Base-by-base conservation (phyloP, 2,888 invertebrate species). In the Orthonevra nobilis region DNA sequence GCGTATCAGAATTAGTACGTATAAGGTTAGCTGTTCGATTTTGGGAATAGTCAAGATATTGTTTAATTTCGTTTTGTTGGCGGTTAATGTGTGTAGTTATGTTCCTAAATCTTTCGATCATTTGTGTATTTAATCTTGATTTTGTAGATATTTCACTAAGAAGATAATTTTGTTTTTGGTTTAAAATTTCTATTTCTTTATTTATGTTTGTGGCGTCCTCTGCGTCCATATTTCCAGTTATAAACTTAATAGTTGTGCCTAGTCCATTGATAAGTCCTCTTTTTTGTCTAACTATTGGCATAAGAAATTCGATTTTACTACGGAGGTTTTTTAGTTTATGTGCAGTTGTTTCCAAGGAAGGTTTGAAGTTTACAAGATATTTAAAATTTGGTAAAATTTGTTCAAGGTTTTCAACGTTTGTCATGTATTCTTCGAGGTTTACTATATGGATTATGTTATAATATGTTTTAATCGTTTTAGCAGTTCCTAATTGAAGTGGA, bases 171-270 rank as follows among this genome's bases (percentile, higher is more conserved):
- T 28, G 15, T 14, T 26, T 14, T 14, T 7, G 9, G 1, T 5
- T 28, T 5, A 14, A 4, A 1, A 7, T 28, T 19, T 30, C 32
- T 17, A 32, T 48, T n/a, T 30, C 9, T 17, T 48, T 14, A 7
- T 48, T 48, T 1, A 48, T 2, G 9, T 15, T 17, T 17, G 7
- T 9, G 0, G 26, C 58, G 9, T 58, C 30, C 2, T 58, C 7
- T 58, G 17, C 28, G 15, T 58, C 42, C 58, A 58, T 42, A n/a
- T 42, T 50, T 17, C 32, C 50, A n/a, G 32, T 50, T 14, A 32
- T 50, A 32, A 30, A n/a, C 19, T 32, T 50, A 0, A 50, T 32
- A 19, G 19, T n/a, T n/a, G n/a, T n/a, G n/a, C n/a, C 32, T n/a
- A n/a, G n/a, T n/a, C n/a, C n/a, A n/a, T n/a, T n/a, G n/a, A n/a